phyloP scores from a whole-genome alignment of 2,113 vertebrate species.

The Perca schrenkii region DNA sequence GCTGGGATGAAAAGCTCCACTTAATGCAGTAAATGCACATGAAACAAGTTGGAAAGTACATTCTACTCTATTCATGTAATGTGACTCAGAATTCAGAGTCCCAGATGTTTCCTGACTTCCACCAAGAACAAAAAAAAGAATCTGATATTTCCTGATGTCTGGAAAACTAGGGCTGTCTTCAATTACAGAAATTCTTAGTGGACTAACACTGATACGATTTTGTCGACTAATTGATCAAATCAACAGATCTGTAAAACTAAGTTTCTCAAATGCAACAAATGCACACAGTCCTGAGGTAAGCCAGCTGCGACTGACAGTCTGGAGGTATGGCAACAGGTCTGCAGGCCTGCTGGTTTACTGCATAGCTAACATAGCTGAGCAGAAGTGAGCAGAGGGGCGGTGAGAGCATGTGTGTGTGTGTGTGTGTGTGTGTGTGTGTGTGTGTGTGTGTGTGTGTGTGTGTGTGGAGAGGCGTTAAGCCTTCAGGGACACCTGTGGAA shows the following conservation, averaged over 20 bases:
- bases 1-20: conserved; percentile 34
- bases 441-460: conserved; percentile 8
- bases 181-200: no score
- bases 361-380: conserved; percentile 68
- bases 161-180: no score
- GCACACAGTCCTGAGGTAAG: conserved; percentile 37
- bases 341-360: conserved; percentile 60
- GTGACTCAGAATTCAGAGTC: conserved; percentile 33
- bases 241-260: no score
- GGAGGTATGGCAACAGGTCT: conserved; percentile 58
- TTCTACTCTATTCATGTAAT: conserved; percentile 14
- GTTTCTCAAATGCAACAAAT: neutral
- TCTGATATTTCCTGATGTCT: neutral
- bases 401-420: neutral
- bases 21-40: conserved; percentile 34
- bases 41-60: conserved; percentile 24
- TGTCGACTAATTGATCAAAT: no score
- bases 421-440: conserved; percentile 5
- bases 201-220: no score
- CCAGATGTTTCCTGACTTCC: conserved; percentile 38
- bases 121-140: neutral
- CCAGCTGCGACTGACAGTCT: conserved; percentile 56
- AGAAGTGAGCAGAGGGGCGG: neutral
- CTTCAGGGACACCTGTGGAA: conserved; percentile 62
- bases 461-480: conserved; percentile 3